Conservation (phyloP, 1,140 invertebrate species). For the Lucilia cuprina region DNA sequence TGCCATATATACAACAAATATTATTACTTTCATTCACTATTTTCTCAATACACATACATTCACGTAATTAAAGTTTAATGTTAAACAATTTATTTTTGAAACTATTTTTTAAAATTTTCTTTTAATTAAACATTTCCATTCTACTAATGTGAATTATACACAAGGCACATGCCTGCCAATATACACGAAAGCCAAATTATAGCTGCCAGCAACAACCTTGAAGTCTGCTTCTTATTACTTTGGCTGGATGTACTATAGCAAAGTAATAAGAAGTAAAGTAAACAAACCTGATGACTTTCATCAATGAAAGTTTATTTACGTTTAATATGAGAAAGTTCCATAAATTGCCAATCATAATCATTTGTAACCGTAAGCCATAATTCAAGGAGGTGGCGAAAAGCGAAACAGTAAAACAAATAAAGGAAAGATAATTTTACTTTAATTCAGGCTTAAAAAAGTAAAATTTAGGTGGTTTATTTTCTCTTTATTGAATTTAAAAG, state of each 20-base stretch:
- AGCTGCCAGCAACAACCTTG: background rate
- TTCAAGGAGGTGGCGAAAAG: too few relatives aligned
- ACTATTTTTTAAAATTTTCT: background rate
- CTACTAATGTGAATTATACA: background rate
- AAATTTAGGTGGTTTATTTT: too few relatives aligned
- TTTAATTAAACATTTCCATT: background rate
- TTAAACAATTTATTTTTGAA: too few relatives aligned
- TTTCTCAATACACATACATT: too few relatives aligned
- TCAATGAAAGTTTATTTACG: background rate
- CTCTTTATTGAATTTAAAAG: background rate
- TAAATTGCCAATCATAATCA: background rate
- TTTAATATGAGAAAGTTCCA: background rate
- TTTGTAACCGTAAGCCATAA: background rate
- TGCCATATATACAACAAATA: too few relatives aligned
- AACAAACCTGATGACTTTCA: constrained; percentile 2
- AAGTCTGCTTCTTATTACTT: background rate
- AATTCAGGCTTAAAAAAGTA: too few relatives aligned
- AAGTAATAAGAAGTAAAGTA: background rate
- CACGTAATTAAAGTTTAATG: too few relatives aligned
- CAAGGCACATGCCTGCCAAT: background rate
- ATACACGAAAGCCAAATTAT: background rate
- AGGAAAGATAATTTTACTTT: too few relatives aligned
- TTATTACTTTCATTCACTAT: too few relatives aligned
- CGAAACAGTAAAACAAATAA: too few relatives aligned
- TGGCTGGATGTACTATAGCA: background rate